Conservation (phyloP, 2,888 invertebrate genomes). For the Chymomyza fuscimana region DNA sequence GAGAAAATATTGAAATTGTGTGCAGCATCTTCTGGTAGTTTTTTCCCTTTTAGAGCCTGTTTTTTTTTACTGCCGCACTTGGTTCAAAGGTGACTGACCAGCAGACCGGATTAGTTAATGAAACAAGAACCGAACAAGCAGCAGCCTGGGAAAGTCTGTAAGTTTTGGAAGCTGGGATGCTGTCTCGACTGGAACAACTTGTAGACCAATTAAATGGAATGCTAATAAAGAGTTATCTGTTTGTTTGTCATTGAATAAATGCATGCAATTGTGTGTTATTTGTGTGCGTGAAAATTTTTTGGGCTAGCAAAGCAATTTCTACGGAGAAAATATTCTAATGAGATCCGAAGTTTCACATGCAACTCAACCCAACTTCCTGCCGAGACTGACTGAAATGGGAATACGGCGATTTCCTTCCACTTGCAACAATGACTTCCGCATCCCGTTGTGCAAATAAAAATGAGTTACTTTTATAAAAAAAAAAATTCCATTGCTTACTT, state of each 20-base stretch:
- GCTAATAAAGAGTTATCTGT: slow-evolving; percentile 53
- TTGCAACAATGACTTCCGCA: not conserved
- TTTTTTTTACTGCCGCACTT: slow-evolving; percentile 45
- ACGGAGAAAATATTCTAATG: slow-evolving; percentile 70
- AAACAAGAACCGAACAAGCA: slow-evolving; percentile 32
- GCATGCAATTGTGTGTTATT: slow-evolving; percentile 24
- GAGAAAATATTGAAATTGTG: slow-evolving; percentile 60
- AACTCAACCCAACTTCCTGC: slow-evolving; percentile 46
- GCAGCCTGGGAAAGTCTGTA: slow-evolving; percentile 28
- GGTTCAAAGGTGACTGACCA: slow-evolving; percentile 73
- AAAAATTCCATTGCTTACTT: too few species aligned
- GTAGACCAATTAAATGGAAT: slow-evolving; percentile 70
- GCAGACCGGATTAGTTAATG: slow-evolving; percentile 32
- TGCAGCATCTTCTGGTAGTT: slow-evolving; percentile 63
- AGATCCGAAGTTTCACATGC: slow-evolving; percentile 56
- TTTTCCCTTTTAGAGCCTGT: slow-evolving; percentile 36
- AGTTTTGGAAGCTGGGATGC: slow-evolving; percentile 31
- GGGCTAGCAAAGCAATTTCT: slow-evolving; percentile 22
- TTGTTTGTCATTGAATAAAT: slow-evolving; percentile 48
- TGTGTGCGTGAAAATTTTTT: slow-evolving; percentile 15
- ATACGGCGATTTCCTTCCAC: slow-evolving; percentile 24
- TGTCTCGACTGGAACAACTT: slow-evolving; percentile 62
- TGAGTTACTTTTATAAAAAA: not conserved
- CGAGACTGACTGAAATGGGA: slow-evolving; percentile 26
- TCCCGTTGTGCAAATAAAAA: not conserved